A percentile compares a stretch with the other conserved stretches of the same genome.
phyloP scores from a whole-genome alignment of 2,888 invertebrate species.

The Smittia sp. region DNA sequence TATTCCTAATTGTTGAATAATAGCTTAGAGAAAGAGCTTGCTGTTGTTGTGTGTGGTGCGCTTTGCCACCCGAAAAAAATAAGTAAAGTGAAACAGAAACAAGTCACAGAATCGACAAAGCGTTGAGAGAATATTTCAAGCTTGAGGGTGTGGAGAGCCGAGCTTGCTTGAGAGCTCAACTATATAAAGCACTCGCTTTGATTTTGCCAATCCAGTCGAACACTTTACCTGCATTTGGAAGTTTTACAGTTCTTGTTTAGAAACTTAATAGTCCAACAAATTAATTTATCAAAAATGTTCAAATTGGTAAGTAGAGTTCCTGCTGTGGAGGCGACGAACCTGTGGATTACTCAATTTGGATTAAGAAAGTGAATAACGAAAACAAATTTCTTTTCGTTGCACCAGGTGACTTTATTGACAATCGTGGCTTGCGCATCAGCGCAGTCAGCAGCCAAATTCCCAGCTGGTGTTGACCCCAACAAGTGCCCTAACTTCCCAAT shows the following conservation, averaged over 20 bases:
- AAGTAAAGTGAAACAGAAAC: slow-evolving; percentile 17
- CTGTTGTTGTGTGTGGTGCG: not conserved
- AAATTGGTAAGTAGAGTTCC: slow-evolving; percentile 35
- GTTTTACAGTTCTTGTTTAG: slow-evolving; percentile 45
- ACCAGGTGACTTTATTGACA: slow-evolving; percentile 25
- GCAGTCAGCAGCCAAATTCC: slow-evolving; percentile 54
- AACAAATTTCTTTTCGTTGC: not conserved
- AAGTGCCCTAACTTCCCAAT: slow-evolving; percentile 56
- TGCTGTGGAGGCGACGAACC: no score
- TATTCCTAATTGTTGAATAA: slow-evolving; percentile 1
- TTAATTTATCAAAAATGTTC: slow-evolving; percentile 30
- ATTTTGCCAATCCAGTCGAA: slow-evolving; percentile 30
- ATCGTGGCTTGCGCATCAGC: slow-evolving; percentile 49
- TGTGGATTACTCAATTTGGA: not conserved
- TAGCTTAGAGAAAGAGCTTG: slow-evolving; percentile 1
- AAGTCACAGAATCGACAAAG: not conserved
- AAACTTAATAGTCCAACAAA: slow-evolving; percentile 31
- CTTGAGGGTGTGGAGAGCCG: slow-evolving; percentile 38
- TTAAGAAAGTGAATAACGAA: not conserved
- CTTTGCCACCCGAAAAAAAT: slow-evolving; percentile 7
- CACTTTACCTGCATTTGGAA: slow-evolving; percentile 48
- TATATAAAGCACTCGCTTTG: slow-evolving; percentile 36
- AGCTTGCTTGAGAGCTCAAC: not conserved
- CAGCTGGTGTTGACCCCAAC: slow-evolving; percentile 55
- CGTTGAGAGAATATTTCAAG: slow-evolving; percentile 24